Percentiles rank a stretch among this genome's conserved stretches.
phyloP scores from a whole-genome alignment of 2,113 vertebrate genomes.

The Xyliphius kryptos region DNA sequence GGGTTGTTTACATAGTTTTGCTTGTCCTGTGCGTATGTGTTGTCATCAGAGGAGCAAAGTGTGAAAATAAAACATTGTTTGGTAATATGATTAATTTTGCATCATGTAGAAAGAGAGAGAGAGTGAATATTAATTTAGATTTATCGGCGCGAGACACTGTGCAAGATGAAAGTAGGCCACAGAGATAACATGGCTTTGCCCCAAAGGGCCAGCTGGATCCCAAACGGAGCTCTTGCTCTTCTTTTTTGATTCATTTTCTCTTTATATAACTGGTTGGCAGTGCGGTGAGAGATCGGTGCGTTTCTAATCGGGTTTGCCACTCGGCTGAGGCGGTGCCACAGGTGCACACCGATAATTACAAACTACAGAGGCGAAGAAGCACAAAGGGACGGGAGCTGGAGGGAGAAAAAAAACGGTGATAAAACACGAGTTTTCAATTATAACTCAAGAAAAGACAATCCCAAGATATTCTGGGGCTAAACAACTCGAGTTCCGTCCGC shows the following conservation, averaged over 20 bases:
- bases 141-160: slow-evolving; percentile 10
- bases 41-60: too few relatives aligned
- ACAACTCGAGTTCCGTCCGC: too few relatives aligned
- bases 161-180: slow-evolving; percentile 36
- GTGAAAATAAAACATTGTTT: too few relatives aligned
- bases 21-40: too few relatives aligned
- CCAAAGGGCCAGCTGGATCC: slow-evolving; percentile 22
- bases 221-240: slow-evolving; percentile 15
- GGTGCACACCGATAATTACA: slow-evolving; percentile 26
- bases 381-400: neutral
- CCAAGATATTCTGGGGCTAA: too few relatives aligned
- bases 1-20: too few relatives aligned
- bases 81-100: too few relatives aligned
- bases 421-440: slow-evolving; percentile 9
- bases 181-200: slow-evolving; percentile 23
- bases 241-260: slow-evolving; percentile 51
- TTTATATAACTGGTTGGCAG: slow-evolving; percentile 36
- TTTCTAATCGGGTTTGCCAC: slow-evolving; percentile 1
- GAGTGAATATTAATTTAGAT: slow-evolving; percentile 17
- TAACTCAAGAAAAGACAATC: neutral
- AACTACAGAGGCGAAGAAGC: slow-evolving; percentile 2
- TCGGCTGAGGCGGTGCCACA: slow-evolving; percentile 12
- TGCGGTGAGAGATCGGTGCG: neutral
- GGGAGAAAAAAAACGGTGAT: neutral
- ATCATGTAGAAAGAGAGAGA: neutral